These are phyloP conservation scores for Holacanthella duospinosa DNA, from an alignment of 2,888 invertebrate genomes.

Conservation along the genomic window DNA sequence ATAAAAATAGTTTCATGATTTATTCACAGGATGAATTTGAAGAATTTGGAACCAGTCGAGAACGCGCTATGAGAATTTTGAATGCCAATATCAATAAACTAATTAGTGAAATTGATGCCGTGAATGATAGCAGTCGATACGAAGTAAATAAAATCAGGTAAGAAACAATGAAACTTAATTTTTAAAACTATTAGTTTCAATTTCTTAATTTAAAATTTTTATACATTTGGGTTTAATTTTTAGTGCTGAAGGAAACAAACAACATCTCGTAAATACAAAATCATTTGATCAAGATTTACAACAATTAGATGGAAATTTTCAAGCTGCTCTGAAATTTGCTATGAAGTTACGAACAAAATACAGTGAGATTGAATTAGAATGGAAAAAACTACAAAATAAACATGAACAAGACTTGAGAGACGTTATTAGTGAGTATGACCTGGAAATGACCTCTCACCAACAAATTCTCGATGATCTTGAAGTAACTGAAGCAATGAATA, in stretches of 20 bases:
- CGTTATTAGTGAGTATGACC: not conserved
- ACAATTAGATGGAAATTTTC: not conserved
- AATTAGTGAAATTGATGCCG: conserved; percentile 18
- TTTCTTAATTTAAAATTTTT: not conserved
- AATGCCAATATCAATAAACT: conserved; percentile 16
- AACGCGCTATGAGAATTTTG: conserved; percentile 11
- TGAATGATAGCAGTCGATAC: conserved; percentile 11
- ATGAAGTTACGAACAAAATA: not conserved
- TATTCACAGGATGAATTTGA: conserved; percentile 14
- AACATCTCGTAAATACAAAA: not conserved
- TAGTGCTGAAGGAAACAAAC: not conserved
- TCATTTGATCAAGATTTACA: not conserved
- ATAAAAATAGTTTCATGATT: no score
- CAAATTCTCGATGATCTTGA: not conserved
- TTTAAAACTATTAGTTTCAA: not conserved
- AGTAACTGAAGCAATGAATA: not conserved
- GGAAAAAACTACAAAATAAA: not conserved
- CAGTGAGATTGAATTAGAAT: not conserved
- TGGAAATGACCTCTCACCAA: not conserved
- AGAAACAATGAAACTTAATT: no score
- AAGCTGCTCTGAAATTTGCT: conserved; percentile 1
- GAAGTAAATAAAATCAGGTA: conserved; percentile 8
- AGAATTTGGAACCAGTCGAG: conserved; percentile 7
- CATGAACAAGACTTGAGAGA: not conserved
- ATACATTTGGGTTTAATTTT: not conserved